These are phyloP conservation scores for Meriones unguiculatus DNA, from an alignment of 2,113 vertebrate species.

Conservation along the genomic window DNA sequence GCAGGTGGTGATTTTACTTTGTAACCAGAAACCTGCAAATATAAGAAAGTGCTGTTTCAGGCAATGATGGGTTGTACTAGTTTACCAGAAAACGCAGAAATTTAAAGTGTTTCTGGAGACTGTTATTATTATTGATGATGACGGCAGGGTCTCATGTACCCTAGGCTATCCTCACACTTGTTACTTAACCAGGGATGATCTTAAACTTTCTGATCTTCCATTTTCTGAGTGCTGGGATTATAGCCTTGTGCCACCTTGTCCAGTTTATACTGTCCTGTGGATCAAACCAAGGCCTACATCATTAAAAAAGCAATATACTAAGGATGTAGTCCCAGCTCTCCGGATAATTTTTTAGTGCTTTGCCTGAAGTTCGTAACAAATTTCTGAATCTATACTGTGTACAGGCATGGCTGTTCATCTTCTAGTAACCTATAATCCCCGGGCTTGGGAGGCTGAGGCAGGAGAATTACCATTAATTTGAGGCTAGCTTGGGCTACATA, in stretches of 20 bases:
- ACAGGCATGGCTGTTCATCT: neutral
- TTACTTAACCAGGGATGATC: neutral
- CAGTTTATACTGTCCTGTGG: neutral
- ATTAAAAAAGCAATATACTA: neutral
- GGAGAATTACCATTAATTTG: neutral
- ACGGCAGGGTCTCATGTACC: neutral
- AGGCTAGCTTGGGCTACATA: neutral
- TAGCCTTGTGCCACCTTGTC: neutral
- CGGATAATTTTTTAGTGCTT: conserved; percentile 90
- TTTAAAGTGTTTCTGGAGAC: conserved; percentile 90
- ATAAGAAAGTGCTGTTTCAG: conserved; percentile 94
- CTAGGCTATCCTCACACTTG: neutral
- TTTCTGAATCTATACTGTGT: neutral
- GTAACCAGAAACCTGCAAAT: conserved; percentile 95
- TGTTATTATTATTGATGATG: too few species aligned
- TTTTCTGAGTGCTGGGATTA: neutral
- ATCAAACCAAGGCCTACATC: neutral
- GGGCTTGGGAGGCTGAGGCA: neutral
- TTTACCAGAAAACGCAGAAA: conserved; percentile 94
- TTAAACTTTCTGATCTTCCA: neutral
- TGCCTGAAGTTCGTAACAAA: conserved; percentile 82
- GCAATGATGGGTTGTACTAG: conserved; percentile 96
- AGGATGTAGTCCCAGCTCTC: neutral
- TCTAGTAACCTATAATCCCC: neutral
- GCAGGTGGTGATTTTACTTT: conserved; percentile 94